Evolutionary conservation across 1,140 invertebrate genomes (phyloP).

Genomic region (Oscheius sp.): DNA sequence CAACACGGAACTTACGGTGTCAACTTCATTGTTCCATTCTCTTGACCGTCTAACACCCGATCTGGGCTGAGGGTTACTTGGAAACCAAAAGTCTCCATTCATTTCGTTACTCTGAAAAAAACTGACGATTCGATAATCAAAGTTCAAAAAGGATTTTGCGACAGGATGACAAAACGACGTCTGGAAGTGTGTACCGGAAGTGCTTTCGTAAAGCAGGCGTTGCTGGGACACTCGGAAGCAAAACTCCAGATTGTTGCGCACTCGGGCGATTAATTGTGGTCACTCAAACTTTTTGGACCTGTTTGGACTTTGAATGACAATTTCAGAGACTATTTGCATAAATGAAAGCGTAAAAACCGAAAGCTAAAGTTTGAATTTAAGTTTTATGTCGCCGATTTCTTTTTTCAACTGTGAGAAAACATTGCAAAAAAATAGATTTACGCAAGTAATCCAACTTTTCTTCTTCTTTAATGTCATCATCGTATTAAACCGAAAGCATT

Average conservation of each 20-base stretch:
- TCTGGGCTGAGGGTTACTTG: conserved; percentile 4
- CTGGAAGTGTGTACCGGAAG: neutral
- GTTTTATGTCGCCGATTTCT: too few species aligned
- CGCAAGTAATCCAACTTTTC: too few species aligned
- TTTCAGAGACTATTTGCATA: too few species aligned
- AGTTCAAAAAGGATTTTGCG: neutral
- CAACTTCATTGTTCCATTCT: neutral
- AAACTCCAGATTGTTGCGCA: neutral
- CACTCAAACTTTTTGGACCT: too few species aligned
- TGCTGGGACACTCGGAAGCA: neutral
- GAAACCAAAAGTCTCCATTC: neutral
- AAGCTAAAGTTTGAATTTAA: too few species aligned
- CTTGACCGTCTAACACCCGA: neutral
- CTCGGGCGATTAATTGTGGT: neutral
- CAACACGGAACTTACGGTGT: neutral
- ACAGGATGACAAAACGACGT: neutral
- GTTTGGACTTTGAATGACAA: too few species aligned
- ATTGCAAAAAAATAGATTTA: too few species aligned
- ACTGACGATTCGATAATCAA: too few species aligned
- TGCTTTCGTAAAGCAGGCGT: neutral
- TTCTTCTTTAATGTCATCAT: too few species aligned
- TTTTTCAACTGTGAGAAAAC: too few species aligned
- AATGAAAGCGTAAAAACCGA: too few species aligned
- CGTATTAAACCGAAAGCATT: too few species aligned
- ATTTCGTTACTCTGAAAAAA: conserved; percentile 1